Evolutionary conservation across 2,113 vertebrate genomes (phyloP), one percentile per base, ranked within the genome.

Genomic region (Thomomys bottae): DNA sequence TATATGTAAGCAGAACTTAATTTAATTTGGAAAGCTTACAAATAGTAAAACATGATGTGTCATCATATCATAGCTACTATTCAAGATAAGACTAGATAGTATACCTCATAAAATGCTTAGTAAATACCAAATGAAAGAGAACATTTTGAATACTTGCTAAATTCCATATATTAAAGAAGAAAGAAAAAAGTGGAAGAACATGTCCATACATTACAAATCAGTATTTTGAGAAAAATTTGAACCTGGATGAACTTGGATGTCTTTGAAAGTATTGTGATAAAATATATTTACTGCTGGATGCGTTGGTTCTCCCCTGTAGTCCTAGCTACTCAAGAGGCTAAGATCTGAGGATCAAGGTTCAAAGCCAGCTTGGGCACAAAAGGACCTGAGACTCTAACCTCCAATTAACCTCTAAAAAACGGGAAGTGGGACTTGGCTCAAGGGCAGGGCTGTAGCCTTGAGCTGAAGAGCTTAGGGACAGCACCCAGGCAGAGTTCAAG

Each of bases 161-260:
- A 34, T 86, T 77, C 9, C n/a, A 59, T 68, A 42, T 73, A 54
- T 17, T 30, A 76, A 57, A 85, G 45, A 36, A 20, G 10, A 67
- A 66, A 57, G 12, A 80, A 49, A 45, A 21, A 4, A 67, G 40
- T 93, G 64, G 66, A 93, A 15, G 26, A 68, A 24, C 9, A 73
- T 71, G 11, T 49, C 4, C 92, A 76, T 40, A 70, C 7, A 77
- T 76, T 34, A 70, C n/a, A 73, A 38, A 40, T 20, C 87, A 78
- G 92, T 88, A 96, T 73, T 92, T 88, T 70, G 45, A 30, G 40
- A 77, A 67, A 32, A 67, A 32, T 17, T 21, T 79, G 38, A 6
- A 88, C 12, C 63, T 70, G 23, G 45, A 20, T 90, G 42, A 64
- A 84, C 38, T 36, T 91, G 45, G 34, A 32, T 45, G 1, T 72